These are phyloP conservation scores for Ephialtes manifestator DNA, from an alignment of 2,888 invertebrate species.

Conservation along the genomic window DNA sequence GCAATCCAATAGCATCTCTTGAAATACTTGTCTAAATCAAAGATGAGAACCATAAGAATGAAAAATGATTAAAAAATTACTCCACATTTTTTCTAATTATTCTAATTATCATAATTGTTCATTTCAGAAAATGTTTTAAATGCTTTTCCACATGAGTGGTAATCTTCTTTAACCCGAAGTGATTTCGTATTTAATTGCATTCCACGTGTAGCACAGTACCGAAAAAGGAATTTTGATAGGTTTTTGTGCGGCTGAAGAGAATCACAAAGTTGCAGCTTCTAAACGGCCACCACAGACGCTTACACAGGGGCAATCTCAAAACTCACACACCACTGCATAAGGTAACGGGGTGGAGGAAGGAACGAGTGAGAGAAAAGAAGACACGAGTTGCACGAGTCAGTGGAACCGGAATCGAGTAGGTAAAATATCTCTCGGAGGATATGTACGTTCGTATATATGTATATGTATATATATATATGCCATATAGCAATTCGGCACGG, in stretches of 20 bases:
- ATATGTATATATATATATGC: slow-evolving; percentile 17
- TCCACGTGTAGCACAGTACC: neutral
- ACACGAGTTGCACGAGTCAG: slow-evolving; percentile 48
- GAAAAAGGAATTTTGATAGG: neutral
- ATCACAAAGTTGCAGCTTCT: neutral
- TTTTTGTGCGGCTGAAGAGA: neutral
- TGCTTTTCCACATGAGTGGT: too few relatives aligned
- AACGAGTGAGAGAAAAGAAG: slow-evolving; percentile 39
- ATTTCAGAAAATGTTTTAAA: too few relatives aligned
- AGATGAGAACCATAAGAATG: too few relatives aligned
- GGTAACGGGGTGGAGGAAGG: slow-evolving; percentile 66
- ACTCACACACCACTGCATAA: neutral
- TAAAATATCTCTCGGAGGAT: slow-evolving; percentile 52
- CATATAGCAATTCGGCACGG: slow-evolving; percentile 64
- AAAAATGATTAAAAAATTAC: too few relatives aligned
- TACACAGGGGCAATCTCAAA: neutral
- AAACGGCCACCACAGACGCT: neutral
- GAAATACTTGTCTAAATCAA: too few relatives aligned
- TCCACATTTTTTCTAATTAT: too few relatives aligned
- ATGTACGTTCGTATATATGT: slow-evolving; percentile 11
- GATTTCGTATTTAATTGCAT: neutral
- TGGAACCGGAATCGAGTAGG: slow-evolving; percentile 62
- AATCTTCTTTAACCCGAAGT: too few relatives aligned
- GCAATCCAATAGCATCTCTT: too few relatives aligned
- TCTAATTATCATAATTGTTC: too few relatives aligned